Evolutionary conservation across 2,797 vertebrate species (phyloP).

Genomic region (Myotis daubentonii): DNA sequence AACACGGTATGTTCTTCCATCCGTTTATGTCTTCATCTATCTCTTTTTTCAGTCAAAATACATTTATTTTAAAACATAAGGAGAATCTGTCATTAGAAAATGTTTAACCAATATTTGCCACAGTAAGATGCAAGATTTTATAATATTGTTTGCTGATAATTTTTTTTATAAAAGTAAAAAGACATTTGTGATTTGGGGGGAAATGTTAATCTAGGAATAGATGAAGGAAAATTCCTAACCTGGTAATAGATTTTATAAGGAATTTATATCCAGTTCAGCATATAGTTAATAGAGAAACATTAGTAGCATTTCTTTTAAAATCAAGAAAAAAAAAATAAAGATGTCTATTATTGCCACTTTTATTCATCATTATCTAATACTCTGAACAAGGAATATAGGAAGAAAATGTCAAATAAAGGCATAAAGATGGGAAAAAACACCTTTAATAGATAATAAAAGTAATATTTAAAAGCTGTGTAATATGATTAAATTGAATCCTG

Average conservation of each 20-base stretch:
- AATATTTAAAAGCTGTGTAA: not conserved
- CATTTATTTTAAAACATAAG: not conserved
- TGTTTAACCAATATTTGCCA: not conserved
- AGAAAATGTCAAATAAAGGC: not conserved
- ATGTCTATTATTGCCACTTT: not conserved
- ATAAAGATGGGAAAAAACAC: not conserved
- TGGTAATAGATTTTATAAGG: not conserved
- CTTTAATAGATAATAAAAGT: not conserved
- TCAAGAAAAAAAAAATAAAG: not conserved
- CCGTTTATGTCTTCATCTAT: no score
- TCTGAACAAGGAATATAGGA: not conserved
- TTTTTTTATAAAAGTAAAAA: not conserved
- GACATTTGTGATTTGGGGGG: not conserved
- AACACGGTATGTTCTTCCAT: no score
- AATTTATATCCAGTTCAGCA: not conserved
- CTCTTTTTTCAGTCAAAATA: not conserved
- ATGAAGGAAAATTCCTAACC: not conserved
- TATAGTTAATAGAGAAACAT: not conserved
- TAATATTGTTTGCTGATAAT: not conserved
- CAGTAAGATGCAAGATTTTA: not conserved
- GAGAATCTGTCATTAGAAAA: not conserved
- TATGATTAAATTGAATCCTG: not conserved
- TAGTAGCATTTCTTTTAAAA: not conserved
- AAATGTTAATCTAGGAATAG: not conserved
- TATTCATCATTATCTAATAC: not conserved